Base-by-base conservation (phyloP, 2,888 invertebrate species). In the Spialia ferax region DNA sequence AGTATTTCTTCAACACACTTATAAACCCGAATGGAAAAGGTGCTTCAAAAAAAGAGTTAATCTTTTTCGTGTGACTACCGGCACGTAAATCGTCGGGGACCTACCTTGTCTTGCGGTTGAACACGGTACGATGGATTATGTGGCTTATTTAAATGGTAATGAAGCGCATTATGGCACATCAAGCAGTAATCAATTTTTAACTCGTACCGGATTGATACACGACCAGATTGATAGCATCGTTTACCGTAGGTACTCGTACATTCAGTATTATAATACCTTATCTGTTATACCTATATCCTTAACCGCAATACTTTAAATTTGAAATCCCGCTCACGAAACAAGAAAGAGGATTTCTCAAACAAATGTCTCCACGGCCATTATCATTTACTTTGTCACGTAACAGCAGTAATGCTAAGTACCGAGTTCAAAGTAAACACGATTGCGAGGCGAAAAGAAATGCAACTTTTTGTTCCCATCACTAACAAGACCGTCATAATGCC, bases 31-130 rank as follows among this genome's bases (percentile, higher is more conserved):
- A 68, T 71, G 65, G 64, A 72, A 70, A 68, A 72, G 62, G 57
- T 69, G 68, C 54, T 29, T 59, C 69, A 42, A 62, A 74, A 38
- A 77, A 76, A 77, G 72, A 68, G 68, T 70, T 77, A 74, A 76
- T 79, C 74, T 75, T 75, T 79, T 60, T 75, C 71, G 73, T 80
- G 76, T 70, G 73, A 76, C 78, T 75, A 75, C 77, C 77, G 77
- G 75, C 77, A 79, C 77, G 79, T 75, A 76, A 75, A 75, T 74
- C 72, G 69, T 69, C 70, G 68, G 70, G 32, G 63, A 60, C 70
- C 62, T 45, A 69, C 56, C 64, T 63, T 57, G 71, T 59, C 62
- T 57, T 73, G 72, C 69, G 72, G 63, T 68, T 18, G 74, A 74
- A 75, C 74, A 75, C 69, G 60, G 63, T 74, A 70, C 68, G 71